These are phyloP conservation scores for Petrosia ficiformis DNA, from an alignment of 37 sponge, comb jelly and placozoan species.

Conservation along the genomic window DNA sequence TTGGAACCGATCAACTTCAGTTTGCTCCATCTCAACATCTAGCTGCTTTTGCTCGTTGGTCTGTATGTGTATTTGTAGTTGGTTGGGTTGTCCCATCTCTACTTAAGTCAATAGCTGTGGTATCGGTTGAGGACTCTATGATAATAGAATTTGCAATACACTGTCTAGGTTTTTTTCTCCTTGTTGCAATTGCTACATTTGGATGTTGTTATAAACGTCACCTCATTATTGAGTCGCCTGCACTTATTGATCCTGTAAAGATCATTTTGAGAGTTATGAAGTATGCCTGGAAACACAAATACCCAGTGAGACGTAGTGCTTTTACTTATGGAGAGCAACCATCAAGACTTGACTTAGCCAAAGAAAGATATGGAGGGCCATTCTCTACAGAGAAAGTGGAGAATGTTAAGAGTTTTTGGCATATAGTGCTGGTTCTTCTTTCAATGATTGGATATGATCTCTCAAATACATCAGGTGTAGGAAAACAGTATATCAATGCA, in stretches of 20 bases:
- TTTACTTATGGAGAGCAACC: not conserved
- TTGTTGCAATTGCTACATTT: no score
- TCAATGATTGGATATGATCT: not conserved
- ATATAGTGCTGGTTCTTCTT: not conserved
- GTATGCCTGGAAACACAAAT: not conserved
- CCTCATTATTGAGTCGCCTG: not conserved
- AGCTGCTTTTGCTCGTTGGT: not conserved
- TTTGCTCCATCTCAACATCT: not conserved
- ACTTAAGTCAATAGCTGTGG: no score
- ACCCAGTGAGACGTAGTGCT: constrained; percentile 1
- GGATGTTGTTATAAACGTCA: not conserved
- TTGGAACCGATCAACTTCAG: not conserved
- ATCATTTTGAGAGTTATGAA: not conserved
- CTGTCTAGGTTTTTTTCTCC: not conserved
- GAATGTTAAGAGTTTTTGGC: not conserved
- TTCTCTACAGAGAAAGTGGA: not conserved
- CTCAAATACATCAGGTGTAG: not conserved
- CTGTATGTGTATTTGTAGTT: no score
- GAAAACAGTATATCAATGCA: no score
- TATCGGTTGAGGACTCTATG: not conserved
- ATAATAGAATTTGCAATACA: not conserved
- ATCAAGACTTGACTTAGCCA: constrained; percentile 1
- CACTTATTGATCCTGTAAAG: not conserved
- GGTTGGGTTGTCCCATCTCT: no score
- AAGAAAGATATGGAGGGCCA: constrained; percentile 12